Conservation (phyloP, 2,797 vertebrate genomes). For the Diplodus puntazzo region DNA sequence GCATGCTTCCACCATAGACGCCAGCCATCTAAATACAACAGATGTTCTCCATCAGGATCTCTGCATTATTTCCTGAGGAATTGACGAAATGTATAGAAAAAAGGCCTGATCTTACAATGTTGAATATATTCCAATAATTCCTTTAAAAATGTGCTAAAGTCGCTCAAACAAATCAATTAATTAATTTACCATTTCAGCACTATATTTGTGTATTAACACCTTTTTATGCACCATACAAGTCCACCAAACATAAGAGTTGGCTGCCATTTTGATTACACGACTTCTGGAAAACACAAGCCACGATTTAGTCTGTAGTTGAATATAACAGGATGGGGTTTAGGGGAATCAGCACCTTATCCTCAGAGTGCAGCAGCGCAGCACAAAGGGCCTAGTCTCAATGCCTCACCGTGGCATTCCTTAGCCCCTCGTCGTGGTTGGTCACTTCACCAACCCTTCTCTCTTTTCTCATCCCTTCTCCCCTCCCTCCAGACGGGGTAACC, state of each 20-base stretch:
- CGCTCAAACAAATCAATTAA: neutral
- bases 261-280: constrained; percentile 35
- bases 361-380: constrained; percentile 39
- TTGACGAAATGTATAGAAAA: too few species aligned
- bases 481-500: constrained; percentile 33
- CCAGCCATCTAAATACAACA: too few species aligned
- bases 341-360: constrained; percentile 47
- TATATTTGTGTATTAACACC: neutral
- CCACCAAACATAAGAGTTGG: constrained; percentile 11
- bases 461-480: neutral
- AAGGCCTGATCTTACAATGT: too few species aligned
- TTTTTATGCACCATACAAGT: constrained; percentile 16
- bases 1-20: too few species aligned
- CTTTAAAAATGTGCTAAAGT: neutral
- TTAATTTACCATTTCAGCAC: neutral
- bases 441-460: constrained; percentile 31
- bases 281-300: constrained; percentile 30
- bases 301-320: constrained; percentile 24
- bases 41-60: too few species aligned
- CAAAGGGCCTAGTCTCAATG: constrained; percentile 52
- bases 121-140: too few species aligned
- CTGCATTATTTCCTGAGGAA: too few species aligned
- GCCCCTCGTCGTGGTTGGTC: constrained; percentile 41
- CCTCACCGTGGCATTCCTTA: constrained; percentile 48
- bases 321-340: constrained; percentile 15